Conservation (phyloP, 2,797 vertebrate species). For the Notoglanidium macrostoma region DNA sequence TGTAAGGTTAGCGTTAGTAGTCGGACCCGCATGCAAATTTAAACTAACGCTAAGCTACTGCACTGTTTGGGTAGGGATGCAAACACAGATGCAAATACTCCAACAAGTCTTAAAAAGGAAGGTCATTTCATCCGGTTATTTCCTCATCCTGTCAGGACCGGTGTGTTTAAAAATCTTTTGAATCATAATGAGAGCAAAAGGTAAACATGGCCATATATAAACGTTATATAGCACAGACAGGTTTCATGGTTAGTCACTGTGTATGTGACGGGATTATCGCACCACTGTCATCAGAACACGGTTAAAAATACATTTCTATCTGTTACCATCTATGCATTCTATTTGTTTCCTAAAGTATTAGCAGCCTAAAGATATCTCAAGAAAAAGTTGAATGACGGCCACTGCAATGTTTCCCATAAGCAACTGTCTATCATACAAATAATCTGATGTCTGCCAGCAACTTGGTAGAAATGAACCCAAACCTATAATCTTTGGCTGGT, state of each 20-base stretch:
- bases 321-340: neutral
- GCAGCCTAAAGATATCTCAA: neutral
- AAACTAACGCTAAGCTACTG: neutral
- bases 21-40: neutral
- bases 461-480: neutral
- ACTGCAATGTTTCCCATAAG: neutral
- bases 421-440: neutral
- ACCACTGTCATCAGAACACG: neutral
- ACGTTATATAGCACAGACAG: too few relatives aligned
- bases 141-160: neutral
- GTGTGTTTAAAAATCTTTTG: neutral
- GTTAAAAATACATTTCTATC: neutral
- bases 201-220: neutral
- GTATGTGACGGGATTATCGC: neutral
- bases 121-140: neutral
- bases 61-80: neutral
- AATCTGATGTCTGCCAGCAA: neutral
- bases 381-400: neutral
- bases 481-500: neutral
- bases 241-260: neutral
- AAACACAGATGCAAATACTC: neutral
- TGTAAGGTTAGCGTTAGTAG: neutral
- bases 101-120: neutral
- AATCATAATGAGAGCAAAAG: neutral
- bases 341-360: neutral